phyloP scores from a whole-genome alignment of 2,797 vertebrate species.

The Rhinoraja longicauda region DNA sequence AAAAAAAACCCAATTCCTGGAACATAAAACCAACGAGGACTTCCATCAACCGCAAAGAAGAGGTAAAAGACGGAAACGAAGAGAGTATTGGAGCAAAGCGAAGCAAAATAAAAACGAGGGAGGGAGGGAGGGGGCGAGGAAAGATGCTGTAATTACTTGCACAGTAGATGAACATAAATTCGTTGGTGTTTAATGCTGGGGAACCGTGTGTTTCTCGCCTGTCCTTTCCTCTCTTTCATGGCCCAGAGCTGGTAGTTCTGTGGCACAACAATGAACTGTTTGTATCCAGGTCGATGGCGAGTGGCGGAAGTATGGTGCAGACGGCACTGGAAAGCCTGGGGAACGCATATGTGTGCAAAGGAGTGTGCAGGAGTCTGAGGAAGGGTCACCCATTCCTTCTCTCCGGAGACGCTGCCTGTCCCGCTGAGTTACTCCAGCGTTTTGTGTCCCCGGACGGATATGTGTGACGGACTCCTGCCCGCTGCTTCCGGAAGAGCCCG shows the following conservation, averaged over 20 bases:
- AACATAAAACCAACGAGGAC: too few species aligned
- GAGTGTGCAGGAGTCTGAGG: too few species aligned
- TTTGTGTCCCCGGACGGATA: too few species aligned
- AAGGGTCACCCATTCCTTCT: too few species aligned
- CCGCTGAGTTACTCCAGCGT: too few species aligned
- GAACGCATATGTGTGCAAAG: background rate
- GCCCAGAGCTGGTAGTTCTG: background rate
- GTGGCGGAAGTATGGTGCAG: background rate
- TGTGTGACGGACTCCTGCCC: too few species aligned
- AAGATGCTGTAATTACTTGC: background rate
- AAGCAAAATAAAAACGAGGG: background rate
- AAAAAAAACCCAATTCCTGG: background rate
- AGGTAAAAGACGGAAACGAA: background rate
- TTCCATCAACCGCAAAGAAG: background rate
- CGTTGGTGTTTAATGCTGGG: background rate
- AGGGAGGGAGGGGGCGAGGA: too few species aligned
- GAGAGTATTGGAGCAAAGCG: too few species aligned
- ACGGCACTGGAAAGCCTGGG: background rate
- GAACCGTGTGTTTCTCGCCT: background rate
- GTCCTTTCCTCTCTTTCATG: background rate
- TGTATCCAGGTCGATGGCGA: background rate
- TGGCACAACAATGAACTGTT: background rate
- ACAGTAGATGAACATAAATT: background rate
- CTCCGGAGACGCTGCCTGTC: too few species aligned
- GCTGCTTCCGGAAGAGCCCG: too few species aligned